Base-by-base conservation (phyloP, 2,888 invertebrate genomes). In the Agrochola macilenta region DNA sequence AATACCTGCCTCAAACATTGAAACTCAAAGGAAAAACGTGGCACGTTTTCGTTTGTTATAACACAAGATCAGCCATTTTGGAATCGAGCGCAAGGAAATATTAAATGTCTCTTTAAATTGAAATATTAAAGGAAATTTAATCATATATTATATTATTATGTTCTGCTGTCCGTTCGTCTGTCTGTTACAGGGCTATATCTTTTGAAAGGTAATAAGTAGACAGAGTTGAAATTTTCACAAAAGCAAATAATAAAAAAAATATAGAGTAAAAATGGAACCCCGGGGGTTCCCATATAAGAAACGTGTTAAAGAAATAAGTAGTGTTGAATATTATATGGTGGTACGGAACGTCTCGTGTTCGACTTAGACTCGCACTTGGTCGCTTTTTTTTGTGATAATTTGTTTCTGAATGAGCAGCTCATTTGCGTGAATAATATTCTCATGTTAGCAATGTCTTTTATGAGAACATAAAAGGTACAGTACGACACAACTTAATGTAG, bases 21-120 rank as follows among this genome's bases (percentile, higher is more conserved):
- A 26, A 9, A 14, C 17, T 74, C 80, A 83, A 80, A 35, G 80
- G 71, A 65, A 71, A 69, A 69, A 30, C n/a, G 26, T 26, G 2
- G 17, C 49, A 49, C 3, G 46, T 80, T 74, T 69, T 58, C 39
- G 23, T 72, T 69, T 72, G 54, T 43, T 20, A 64, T 35, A 43
- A 57, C n/a, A 65, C 9, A 8, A 26, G 30, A 54, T 23, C 4
- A 20, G 1, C 35, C 20, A 60, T 82, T 74, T 78, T 49, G n/a
- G 0, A 75, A 80, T 54, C 2, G 17, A 63, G 17, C 14, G 14
- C 4, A 52, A 17, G 30, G 52, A 58, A 69, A 72, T 69, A 54
- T 46, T 26, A 43, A 52, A 64, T 43, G 58, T 58, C 7, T 35
- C 43, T n/a, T 35, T 35, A 35, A 35, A 35, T 35, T 35, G 35